phyloP scores from a whole-genome alignment of 2,113 vertebrate species.

The Campylomormyrus tamandua region DNA sequence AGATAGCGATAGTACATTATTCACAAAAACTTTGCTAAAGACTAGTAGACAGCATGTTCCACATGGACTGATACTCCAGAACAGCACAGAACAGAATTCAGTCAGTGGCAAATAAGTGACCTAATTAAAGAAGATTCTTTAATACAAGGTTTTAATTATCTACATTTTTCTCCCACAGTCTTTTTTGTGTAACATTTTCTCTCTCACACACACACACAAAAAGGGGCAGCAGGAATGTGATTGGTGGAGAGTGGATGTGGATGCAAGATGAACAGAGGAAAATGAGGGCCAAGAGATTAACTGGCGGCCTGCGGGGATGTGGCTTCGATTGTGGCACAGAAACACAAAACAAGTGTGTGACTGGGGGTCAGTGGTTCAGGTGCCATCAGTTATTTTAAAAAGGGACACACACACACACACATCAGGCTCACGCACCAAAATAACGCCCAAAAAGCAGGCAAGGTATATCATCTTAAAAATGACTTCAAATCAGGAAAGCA shows the following conservation, averaged over 20 bases:
- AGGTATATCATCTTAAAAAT: background rate
- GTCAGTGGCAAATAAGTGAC: conserved; percentile 47
- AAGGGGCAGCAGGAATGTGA: background rate
- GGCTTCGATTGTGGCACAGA: background rate
- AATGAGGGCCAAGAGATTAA: background rate
- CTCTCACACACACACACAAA: background rate
- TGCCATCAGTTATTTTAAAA: background rate
- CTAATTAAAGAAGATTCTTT: conserved; percentile 38
- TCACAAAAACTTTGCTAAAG: conserved; percentile 62
- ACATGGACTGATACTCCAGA: conserved; percentile 46
- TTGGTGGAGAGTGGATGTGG: background rate
- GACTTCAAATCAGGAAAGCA: background rate
- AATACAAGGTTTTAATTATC: conserved; percentile 35
- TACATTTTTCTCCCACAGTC: conserved; percentile 16
- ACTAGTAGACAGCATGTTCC: conserved; percentile 58
- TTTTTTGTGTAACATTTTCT: conserved; percentile 4
- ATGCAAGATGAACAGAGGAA: background rate
- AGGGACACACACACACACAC: background rate
- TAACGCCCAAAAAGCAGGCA: background rate
- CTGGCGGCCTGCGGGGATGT: background rate
- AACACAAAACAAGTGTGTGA: background rate
- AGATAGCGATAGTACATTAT: conserved; percentile 55
- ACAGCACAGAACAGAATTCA: conserved; percentile 56
- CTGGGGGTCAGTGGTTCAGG: background rate
- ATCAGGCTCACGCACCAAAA: background rate